A percentile compares a stretch with the other conserved stretches of the same genome.
phyloP scores from a whole-genome alignment of 1,140 invertebrate genomes.

The Cydia amplana region DNA sequence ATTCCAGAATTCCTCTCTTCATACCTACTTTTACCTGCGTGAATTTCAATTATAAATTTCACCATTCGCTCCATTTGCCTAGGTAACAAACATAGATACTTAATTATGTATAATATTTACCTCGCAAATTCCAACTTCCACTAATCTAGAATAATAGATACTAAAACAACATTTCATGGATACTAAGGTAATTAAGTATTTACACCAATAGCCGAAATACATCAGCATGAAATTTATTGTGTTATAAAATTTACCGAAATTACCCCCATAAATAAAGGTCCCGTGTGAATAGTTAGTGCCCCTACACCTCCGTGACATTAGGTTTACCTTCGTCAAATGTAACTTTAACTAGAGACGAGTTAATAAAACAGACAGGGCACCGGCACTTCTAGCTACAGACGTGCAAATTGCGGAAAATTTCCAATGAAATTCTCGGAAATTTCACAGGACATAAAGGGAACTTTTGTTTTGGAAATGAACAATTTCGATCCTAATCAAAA shows the following conservation, averaged over 20 bases:
- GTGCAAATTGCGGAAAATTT: too few species aligned
- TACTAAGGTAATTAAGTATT: slow-evolving; percentile 16
- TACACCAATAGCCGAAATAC: slow-evolving; percentile 20
- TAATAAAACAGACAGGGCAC: not conserved
- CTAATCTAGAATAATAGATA: slow-evolving; percentile 11
- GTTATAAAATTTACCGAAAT: slow-evolving; percentile 34
- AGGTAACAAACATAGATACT: not conserved
- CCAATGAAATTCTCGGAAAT: too few species aligned
- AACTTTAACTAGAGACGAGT: slow-evolving; percentile 6
- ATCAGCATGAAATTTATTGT: slow-evolving; percentile 33
- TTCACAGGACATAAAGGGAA: too few species aligned
- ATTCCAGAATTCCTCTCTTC: too few species aligned
- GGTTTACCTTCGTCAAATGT: slow-evolving; percentile 21
- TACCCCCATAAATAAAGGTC: slow-evolving; percentile 28
- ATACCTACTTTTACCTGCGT: too few species aligned
- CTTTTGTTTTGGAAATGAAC: too few species aligned
- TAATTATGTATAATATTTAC: not conserved
- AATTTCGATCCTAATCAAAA: too few species aligned
- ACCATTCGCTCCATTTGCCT: too few species aligned
- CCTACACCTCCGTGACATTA: slow-evolving; percentile 27
- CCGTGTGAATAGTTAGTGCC: slow-evolving; percentile 26
- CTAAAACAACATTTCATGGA: slow-evolving; percentile 4
- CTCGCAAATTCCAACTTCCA: not conserved
- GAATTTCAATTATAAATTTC: too few species aligned
- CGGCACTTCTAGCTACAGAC: too few species aligned